These are phyloP conservation scores for Synergus laeviventris DNA, from an alignment of 2,888 invertebrate genomes.

Conservation along the genomic window DNA sequence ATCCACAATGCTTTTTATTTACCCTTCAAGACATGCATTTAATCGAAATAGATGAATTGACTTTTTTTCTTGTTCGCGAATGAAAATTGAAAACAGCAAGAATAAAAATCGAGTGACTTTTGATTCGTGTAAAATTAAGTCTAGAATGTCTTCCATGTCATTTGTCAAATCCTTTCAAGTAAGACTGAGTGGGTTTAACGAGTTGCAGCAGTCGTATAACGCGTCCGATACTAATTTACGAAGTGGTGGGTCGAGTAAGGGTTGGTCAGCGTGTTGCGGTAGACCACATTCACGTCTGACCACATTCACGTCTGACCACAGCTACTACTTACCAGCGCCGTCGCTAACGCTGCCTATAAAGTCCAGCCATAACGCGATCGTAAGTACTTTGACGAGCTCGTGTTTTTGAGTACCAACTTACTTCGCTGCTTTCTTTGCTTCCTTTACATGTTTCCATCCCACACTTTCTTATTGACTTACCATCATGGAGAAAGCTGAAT, in stretches of 20 bases:
- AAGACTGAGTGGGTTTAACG: conserved; percentile 54
- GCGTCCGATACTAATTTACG: conserved; percentile 61
- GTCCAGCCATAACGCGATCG: conserved; percentile 36
- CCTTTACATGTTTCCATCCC: not conserved
- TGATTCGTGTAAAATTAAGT: not conserved
- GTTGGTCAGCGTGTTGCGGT: conserved; percentile 46
- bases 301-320: not conserved
- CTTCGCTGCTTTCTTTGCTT: conserved; percentile 12
- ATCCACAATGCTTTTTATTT: too few species aligned
- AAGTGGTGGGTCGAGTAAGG: conserved; percentile 56
- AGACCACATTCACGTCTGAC: conserved; percentile 11
- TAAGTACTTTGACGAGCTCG: conserved; percentile 36
- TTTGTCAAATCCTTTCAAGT: not conserved
- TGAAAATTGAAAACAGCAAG: not conserved
- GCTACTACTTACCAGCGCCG: conserved; percentile 22
- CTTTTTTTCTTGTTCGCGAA: too few species aligned
- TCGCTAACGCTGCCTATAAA: conserved; percentile 44
- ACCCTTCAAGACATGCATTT: too few species aligned
- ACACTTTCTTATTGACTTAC: conserved; percentile 4
- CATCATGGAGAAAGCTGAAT: too few species aligned
- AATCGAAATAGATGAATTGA: too few species aligned
- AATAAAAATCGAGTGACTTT: not conserved
- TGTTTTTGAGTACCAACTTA: conserved; percentile 28
- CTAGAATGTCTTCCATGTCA: conserved; percentile 7
- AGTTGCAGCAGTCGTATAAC: conserved; percentile 50